Percentiles rank a stretch among this genome's conserved stretches.
These are phyloP conservation scores for Melanotaenia parkinsoni DNA, from an alignment of 2,797 vertebrate genomes.

Conservation along the genomic window DNA sequence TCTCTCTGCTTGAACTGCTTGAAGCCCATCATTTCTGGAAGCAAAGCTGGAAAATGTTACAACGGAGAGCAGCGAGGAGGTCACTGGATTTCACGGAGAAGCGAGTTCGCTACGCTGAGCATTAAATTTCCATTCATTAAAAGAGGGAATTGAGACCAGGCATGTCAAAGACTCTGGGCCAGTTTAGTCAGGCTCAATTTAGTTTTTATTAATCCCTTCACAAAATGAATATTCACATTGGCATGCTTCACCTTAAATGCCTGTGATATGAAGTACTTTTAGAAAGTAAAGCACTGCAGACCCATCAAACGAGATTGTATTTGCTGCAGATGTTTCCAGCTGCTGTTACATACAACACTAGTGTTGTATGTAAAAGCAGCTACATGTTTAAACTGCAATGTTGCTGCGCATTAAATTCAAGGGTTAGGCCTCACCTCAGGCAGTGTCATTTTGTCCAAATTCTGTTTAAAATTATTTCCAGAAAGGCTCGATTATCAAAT, in stretches of 20 bases:
- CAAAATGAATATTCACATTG: constrained; percentile 61
- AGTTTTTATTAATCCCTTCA: constrained; percentile 51
- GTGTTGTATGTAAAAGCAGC: neutral
- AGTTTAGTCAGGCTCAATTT: constrained; percentile 69
- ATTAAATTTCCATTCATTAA: constrained; percentile 71
- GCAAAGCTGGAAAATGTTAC: constrained; percentile 36
- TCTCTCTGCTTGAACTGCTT: constrained; percentile 25
- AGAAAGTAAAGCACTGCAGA: constrained; percentile 1
- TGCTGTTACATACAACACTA: neutral
- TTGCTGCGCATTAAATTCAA: neutral
- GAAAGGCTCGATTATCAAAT: too few species aligned
- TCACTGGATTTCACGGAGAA: constrained; percentile 63
- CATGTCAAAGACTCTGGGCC: constrained; percentile 56
- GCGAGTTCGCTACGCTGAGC: constrained; percentile 46
- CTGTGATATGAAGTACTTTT: constrained; percentile 15
- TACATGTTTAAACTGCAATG: neutral
- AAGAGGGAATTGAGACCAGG: constrained; percentile 39
- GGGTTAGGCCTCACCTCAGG: accelerated
- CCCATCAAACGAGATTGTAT: neutral
- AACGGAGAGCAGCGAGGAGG: constrained; percentile 34
- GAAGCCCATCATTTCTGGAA: constrained; percentile 46
- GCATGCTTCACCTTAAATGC: constrained; percentile 20
- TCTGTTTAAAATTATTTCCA: neutral
- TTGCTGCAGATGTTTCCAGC: neutral
- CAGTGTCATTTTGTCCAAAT: neutral